A percentile compares a stretch with the other conserved stretches of the same genome.
Evolutionary conservation across 1,140 invertebrate genomes (phyloP).

Genomic region (Drosophila bocki): DNA sequence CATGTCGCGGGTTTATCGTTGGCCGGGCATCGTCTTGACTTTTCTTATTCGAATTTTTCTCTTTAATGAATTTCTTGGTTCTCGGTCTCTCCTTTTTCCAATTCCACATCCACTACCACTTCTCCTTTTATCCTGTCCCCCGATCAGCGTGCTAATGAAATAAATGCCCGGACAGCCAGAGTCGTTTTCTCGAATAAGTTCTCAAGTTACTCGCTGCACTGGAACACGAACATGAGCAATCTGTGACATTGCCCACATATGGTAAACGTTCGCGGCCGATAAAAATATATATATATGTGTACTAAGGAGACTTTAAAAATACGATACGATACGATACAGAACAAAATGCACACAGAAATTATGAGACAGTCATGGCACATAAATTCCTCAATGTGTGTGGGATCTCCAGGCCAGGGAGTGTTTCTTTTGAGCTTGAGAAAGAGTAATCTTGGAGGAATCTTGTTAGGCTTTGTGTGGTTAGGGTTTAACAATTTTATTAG

Average conservation of each 20-base stretch:
- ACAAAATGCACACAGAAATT: slow-evolving; percentile 59
- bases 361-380: slow-evolving; percentile 68
- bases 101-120: slow-evolving; percentile 9
- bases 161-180: slow-evolving; percentile 74
- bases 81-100: slow-evolving; percentile 23
- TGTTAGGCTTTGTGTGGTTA: slow-evolving; percentile 7
- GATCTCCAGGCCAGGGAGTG: slow-evolving; percentile 45
- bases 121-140: slow-evolving; percentile 49
- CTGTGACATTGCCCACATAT: slow-evolving; percentile 71
- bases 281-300: slow-evolving; percentile 26
- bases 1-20: slow-evolving; percentile 77
- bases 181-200: slow-evolving; percentile 39
- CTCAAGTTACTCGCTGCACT: slow-evolving; percentile 69
- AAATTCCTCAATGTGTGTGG: slow-evolving; percentile 81
- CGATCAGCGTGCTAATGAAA: slow-evolving; percentile 76
- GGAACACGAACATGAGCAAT: slow-evolving; percentile 65
- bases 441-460: slow-evolving; percentile 23
- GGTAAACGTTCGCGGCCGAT: slow-evolving; percentile 43
- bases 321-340: slow-evolving; percentile 47
- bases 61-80: slow-evolving; percentile 69
- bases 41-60: slow-evolving; percentile 43
- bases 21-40: slow-evolving; percentile 66
- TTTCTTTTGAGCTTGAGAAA: slow-evolving; percentile 26
- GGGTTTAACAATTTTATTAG: slow-evolving; percentile 39
- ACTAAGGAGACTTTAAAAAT: slow-evolving; percentile 28